Conservation (phyloP, 1,140 invertebrate species). For the Aradophagus sp. region DNA sequence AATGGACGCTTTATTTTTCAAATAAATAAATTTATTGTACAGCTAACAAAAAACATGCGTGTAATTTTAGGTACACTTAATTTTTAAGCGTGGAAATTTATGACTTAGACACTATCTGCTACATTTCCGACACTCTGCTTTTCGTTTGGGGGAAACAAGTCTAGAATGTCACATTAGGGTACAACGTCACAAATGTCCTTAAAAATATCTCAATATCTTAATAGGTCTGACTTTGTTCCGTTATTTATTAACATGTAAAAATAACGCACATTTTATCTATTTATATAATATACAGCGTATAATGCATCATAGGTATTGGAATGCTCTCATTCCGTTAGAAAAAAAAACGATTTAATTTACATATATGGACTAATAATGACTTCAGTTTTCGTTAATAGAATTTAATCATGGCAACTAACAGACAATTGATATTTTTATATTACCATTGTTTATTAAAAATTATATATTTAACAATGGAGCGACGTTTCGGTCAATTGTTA, state of each 20-base stretch:
- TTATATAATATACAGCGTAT: too few relatives aligned
- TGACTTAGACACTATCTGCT: slow-evolving; percentile 23
- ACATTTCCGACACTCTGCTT: slow-evolving; percentile 19
- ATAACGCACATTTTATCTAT: too few relatives aligned
- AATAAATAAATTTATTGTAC: slow-evolving; percentile 31
- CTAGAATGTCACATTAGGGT: slow-evolving; percentile 26
- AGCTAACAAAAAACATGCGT: slow-evolving; percentile 29
- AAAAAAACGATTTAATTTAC: too few relatives aligned
- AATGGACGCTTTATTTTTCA: slow-evolving; percentile 14
- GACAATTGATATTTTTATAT: too few relatives aligned
- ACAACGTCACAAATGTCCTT: slow-evolving; percentile 23
- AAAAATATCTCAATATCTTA: slow-evolving; percentile 33
- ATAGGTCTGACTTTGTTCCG: slow-evolving; percentile 15
- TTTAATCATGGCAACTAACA: too few relatives aligned
- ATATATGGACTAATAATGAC: too few relatives aligned
- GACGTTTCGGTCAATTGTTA: too few relatives aligned
- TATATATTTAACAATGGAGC: too few relatives aligned
- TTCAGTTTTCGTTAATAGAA: too few relatives aligned
- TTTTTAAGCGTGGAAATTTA: slow-evolving; percentile 33
- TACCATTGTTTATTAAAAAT: too few relatives aligned
- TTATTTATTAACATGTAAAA: slow-evolving; percentile 22
- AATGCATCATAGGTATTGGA: too few relatives aligned
- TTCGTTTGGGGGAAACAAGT: slow-evolving; percentile 11
- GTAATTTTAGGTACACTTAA: slow-evolving; percentile 35
- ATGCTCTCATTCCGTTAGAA: too few relatives aligned